A percentile compares a stretch with the other conserved stretches of the same genome.
phyloP scores from a whole-genome alignment of 2,113 vertebrate genomes.

The Craseonycteris thonglongyai region DNA sequence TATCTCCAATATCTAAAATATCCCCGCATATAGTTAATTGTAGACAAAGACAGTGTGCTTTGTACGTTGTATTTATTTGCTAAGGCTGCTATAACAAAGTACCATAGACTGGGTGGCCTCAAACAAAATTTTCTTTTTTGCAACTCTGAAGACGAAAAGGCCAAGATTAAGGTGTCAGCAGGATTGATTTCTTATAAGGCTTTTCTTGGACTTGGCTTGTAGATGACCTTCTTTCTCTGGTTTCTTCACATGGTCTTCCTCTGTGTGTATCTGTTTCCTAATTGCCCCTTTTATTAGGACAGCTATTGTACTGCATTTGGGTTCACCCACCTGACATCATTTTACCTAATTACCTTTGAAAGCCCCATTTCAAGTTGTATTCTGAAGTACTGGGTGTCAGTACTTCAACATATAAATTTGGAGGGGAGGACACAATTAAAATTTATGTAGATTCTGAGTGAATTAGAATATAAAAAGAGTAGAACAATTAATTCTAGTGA shows the following conservation, averaged over 20 bases:
- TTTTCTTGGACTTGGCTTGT: background rate
- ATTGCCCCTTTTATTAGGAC: background rate
- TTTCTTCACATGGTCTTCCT: background rate
- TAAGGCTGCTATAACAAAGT: background rate
- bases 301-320: background rate
- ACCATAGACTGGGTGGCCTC: background rate
- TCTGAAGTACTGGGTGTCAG: background rate
- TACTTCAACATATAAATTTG: background rate
- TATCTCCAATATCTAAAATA: background rate
- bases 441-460: background rate
- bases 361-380: background rate
- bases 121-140: background rate
- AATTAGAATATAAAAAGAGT: background rate
- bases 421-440: background rate
- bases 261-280: background rate
- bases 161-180: background rate
- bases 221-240: background rate
- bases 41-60: background rate
- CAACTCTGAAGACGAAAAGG: background rate
- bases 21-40: background rate
- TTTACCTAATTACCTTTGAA: background rate
- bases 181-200: background rate
- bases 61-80: background rate
- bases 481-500: background rate
- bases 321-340: background rate